phyloP scores from a whole-genome alignment of 2,888 invertebrate species.

The Danaus chrysippus region DNA sequence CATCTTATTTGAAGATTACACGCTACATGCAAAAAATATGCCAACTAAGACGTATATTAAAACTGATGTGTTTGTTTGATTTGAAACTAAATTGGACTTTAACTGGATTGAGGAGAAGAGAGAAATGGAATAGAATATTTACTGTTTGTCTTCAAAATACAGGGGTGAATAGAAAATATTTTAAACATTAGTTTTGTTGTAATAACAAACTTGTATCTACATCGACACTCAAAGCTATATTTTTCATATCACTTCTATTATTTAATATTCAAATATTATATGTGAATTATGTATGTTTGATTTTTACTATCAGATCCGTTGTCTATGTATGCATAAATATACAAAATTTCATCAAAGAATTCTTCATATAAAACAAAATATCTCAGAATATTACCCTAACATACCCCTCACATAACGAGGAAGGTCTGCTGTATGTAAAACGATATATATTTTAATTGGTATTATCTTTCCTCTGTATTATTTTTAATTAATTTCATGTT shows the following conservation, averaged over 20 bases:
- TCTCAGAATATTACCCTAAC: neutral
- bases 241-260: no score
- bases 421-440: no score
- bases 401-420: no score
- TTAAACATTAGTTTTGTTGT: no score
- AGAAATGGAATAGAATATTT: neutral
- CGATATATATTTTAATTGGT: no score
- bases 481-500: no score
- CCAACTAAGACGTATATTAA: neutral
- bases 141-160: neutral
- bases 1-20: slow-evolving; percentile 13
- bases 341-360: neutral
- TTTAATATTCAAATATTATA: no score
- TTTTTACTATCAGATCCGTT: neutral
- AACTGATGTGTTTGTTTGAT: neutral
- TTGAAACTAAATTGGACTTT: neutral
- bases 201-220: no score
- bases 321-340: neutral
- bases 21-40: slow-evolving; percentile 6
- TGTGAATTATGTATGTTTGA: no score
- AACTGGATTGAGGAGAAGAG: neutral
- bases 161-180: neutral
- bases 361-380: neutral
- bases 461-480: no score
- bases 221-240: no score